A percentile compares a stretch with the other conserved stretches of the same genome.
Evolutionary conservation across 2,113 vertebrate species (phyloP).

Genomic region (Notechis scutatus): DNA sequence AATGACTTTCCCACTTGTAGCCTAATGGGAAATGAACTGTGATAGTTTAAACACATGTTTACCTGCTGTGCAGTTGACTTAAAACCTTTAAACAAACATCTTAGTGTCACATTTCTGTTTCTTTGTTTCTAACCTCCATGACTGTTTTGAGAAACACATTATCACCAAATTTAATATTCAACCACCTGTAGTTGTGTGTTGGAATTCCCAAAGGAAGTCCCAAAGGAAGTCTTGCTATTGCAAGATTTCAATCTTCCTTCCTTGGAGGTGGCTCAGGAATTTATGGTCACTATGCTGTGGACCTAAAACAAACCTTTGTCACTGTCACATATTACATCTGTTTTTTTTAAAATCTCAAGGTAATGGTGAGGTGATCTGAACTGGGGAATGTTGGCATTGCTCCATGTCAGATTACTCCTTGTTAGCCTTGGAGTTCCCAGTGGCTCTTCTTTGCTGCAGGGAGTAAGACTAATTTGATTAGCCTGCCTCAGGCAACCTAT

Average conservation of each 20-base stretch:
- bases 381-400: neutral
- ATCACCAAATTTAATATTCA: neutral
- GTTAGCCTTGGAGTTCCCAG: neutral
- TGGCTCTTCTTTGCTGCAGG: neutral
- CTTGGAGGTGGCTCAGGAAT: neutral
- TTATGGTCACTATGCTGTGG: neutral
- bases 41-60: neutral
- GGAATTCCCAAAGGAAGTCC: neutral
- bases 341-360: neutral
- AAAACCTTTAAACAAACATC: neutral
- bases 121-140: neutral
- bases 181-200: neutral
- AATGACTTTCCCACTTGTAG: neutral
- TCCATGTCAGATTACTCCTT: neutral
- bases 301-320: neutral
- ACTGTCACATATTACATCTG: neutral
- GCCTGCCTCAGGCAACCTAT: neutral
- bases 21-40: neutral
- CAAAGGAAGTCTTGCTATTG: neutral
- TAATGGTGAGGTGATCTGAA: neutral
- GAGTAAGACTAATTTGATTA: neutral
- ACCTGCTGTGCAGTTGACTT: neutral
- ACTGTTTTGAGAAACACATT: neutral
- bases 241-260: neutral
- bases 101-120: neutral